phyloP scores from a whole-genome alignment of 2,797 vertebrate genomes.

The Pseudotriccus pelzelni region DNA sequence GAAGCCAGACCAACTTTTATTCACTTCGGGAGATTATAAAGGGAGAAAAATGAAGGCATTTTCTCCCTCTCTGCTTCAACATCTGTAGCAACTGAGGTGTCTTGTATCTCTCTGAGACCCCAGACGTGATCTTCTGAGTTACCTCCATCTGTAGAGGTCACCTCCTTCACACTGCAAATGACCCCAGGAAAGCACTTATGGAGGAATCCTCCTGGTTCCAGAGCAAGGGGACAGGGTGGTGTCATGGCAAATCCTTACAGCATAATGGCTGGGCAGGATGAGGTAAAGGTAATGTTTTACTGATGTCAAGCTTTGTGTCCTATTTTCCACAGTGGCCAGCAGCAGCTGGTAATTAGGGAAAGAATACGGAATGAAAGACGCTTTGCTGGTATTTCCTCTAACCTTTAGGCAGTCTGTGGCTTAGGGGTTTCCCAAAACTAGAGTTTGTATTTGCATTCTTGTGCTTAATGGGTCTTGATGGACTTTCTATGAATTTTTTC shows the following conservation, averaged over 20 bases:
- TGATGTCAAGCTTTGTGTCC: neutral
- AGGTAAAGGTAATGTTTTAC: neutral
- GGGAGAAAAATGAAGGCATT: neutral
- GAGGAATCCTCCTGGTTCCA: neutral
- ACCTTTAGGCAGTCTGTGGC: neutral
- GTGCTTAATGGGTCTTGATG: neutral
- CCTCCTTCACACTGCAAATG: neutral
- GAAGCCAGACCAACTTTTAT: neutral
- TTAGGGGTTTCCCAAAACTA: neutral
- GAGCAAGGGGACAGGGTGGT: neutral
- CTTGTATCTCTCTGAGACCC: neutral
- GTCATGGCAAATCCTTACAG: neutral
- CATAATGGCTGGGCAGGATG: neutral
- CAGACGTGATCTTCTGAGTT: neutral
- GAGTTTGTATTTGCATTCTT: neutral
- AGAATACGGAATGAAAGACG: neutral
- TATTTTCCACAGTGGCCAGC: neutral
- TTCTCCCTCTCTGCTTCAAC: neutral
- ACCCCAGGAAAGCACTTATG: neutral
- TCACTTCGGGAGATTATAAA: neutral
- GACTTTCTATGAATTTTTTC: neutral
- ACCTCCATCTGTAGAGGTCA: neutral
- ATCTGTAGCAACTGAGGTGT: neutral
- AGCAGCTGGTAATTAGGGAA: neutral
- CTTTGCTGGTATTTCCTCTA: neutral